Percentiles rank a stretch among this genome's conserved stretches.
Evolutionary conservation across 2,113 vertebrate species (phyloP).

Genomic region (Synchiropus splendidus): DNA sequence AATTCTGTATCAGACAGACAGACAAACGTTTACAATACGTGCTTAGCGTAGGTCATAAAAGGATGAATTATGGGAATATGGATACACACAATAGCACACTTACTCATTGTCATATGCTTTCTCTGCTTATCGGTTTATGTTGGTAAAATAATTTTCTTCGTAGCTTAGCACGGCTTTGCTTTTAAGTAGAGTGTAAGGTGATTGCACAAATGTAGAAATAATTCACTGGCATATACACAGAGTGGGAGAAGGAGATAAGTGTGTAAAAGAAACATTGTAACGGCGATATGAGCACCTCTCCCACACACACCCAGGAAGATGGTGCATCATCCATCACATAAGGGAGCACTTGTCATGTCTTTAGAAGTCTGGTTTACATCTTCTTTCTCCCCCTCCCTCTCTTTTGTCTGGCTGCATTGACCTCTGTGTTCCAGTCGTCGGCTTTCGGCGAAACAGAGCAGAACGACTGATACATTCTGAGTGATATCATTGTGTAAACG

Average conservation of each 20-base stretch:
- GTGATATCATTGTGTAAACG: constrained; percentile 17
- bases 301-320: constrained; percentile 21
- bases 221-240: constrained; percentile 3
- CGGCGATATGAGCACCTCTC: constrained; percentile 6
- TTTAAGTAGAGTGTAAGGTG: too few relatives aligned
- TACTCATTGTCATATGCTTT: too few relatives aligned
- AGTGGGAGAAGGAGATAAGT: too few relatives aligned
- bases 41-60: too few relatives aligned
- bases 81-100: too few relatives aligned
- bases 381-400: constrained; percentile 1
- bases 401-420: constrained; percentile 20
- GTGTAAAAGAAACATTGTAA: not conserved
- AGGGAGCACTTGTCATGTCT: constrained; percentile 23
- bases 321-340: constrained; percentile 30
- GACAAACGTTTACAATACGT: too few relatives aligned
- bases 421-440: constrained; percentile 29
- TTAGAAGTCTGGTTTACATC: constrained; percentile 4
- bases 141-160: too few relatives aligned
- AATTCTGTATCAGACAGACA: too few relatives aligned
- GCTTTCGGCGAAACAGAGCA: constrained; percentile 31
- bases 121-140: too few relatives aligned
- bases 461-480: constrained; percentile 35
- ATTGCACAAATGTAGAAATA: too few relatives aligned
- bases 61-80: too few relatives aligned
- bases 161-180: too few relatives aligned